Conservation (phyloP, 2,113 vertebrate species). For the Nibea coibor region DNA sequence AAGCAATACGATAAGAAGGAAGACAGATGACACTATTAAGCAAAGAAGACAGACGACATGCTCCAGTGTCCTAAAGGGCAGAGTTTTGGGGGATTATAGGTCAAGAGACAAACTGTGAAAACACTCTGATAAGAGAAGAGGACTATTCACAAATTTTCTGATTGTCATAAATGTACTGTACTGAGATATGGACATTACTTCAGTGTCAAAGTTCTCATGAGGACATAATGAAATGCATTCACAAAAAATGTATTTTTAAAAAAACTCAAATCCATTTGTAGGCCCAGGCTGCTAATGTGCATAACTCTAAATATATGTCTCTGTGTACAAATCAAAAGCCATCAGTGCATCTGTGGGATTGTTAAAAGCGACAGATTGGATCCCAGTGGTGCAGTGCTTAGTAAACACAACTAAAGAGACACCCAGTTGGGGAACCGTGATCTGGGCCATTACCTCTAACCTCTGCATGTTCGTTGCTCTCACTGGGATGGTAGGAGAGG, state of each 20-base stretch:
- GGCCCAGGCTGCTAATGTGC: conserved; percentile 11
- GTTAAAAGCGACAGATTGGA: conserved; percentile 62
- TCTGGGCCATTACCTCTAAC: conserved; percentile 74
- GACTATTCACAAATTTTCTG: conserved; percentile 31
- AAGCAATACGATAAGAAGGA: conserved; percentile 7
- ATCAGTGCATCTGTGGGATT: conserved; percentile 55
- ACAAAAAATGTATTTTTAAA: background rate
- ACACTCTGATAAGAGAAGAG: conserved; percentile 16
- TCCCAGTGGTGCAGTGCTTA: conserved; percentile 66
- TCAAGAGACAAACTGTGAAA: conserved; percentile 17
- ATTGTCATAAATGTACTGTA: conserved; percentile 21
- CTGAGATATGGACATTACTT: conserved; percentile 14
- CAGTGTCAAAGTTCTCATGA: conserved; percentile 12
- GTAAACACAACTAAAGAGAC: conserved; percentile 69
- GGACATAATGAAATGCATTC: conserved; percentile 13
- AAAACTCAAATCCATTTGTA: conserved; percentile 16
- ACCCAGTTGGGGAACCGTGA: conserved; percentile 53
- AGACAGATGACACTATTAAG: conserved; percentile 3
- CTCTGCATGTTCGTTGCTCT: conserved; percentile 62
- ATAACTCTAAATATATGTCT: conserved; percentile 45
- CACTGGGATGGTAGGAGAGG: conserved; percentile 35
- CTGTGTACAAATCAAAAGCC: conserved; percentile 55
- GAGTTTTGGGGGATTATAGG: conserved; percentile 21
- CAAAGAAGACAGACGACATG: background rate
- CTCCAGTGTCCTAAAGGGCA: conserved; percentile 16